Conservation (phyloP, 2,888 invertebrate species). For the Kuschelorhynchus macadamiae region DNA sequence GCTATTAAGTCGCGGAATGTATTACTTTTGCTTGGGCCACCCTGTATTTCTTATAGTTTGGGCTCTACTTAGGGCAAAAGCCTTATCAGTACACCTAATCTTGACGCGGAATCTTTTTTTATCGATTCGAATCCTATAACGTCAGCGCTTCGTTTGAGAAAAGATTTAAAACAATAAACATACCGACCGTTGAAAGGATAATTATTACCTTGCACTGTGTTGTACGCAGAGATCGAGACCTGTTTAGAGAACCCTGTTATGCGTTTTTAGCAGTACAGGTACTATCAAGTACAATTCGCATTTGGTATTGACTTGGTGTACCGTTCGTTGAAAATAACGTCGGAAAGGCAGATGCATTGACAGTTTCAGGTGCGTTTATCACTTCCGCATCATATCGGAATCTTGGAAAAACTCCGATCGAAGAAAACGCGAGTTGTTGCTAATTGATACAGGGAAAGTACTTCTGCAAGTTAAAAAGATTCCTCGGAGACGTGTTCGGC, state of each 20-base stretch:
- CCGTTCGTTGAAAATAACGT: slow-evolving; percentile 26
- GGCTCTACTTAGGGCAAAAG: too few species aligned
- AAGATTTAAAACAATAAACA: too few species aligned
- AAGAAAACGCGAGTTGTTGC: slow-evolving; percentile 15
- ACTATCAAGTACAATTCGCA: slow-evolving; percentile 23
- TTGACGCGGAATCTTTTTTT: too few species aligned
- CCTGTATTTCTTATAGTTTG: too few species aligned
- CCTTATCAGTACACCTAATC: too few species aligned
- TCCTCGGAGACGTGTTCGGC: too few species aligned
- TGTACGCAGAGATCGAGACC: slow-evolving; percentile 7
- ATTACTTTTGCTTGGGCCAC: too few species aligned
- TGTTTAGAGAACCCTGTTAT: slow-evolving; percentile 15
- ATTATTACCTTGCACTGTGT: slow-evolving; percentile 11
- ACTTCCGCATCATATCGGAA: slow-evolving; percentile 23
- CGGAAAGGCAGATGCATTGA: slow-evolving; percentile 18
- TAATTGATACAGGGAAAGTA: slow-evolving; percentile 20
- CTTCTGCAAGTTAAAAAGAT: neutral
- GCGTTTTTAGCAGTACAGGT: slow-evolving; percentile 31
- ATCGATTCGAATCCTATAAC: too few species aligned
- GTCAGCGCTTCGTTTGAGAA: too few species aligned
- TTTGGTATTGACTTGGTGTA: slow-evolving; percentile 23
- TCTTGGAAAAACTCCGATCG: slow-evolving; percentile 11
- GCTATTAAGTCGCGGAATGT: too few species aligned
- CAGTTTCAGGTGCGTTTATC: slow-evolving; percentile 9
- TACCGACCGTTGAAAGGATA: too few species aligned